phyloP scores from a whole-genome alignment of 2,113 vertebrate species.

The Strix uralensis region DNA sequence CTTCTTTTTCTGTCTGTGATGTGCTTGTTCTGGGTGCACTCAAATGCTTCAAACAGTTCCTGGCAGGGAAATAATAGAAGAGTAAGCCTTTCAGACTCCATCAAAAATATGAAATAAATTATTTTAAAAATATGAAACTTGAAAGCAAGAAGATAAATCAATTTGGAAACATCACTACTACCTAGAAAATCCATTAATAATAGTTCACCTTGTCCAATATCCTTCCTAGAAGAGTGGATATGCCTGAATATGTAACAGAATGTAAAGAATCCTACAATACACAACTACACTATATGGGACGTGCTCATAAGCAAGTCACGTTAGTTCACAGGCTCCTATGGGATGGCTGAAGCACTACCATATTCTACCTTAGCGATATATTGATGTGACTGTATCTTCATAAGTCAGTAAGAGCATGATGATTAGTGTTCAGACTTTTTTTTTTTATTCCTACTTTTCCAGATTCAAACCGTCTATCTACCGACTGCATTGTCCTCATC shows the following conservation, averaged over 20 bases:
- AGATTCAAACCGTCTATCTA: not conserved
- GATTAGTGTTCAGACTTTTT: not conserved
- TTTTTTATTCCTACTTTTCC: not conserved
- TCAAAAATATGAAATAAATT: not conserved
- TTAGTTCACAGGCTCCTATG: not conserved
- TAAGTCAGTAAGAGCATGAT: not conserved
- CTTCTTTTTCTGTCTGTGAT: slow-evolving; percentile 28
- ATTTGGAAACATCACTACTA: not conserved
- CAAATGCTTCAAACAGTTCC: slow-evolving; percentile 85
- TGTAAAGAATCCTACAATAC: not conserved
- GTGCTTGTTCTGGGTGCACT: slow-evolving; percentile 45
- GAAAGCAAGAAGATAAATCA: not conserved
- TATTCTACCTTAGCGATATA: not conserved
- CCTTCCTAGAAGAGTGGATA: not conserved
- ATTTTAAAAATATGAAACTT: not conserved
- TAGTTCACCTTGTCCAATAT: not conserved
- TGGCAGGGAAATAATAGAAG: slow-evolving; percentile 48
- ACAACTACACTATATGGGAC: not conserved
- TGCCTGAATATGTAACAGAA: not conserved
- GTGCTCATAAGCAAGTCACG: not conserved
- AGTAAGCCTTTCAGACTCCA: not conserved
- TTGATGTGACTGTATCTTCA: not conserved
- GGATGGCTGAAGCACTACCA: not conserved
- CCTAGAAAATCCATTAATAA: not conserved
- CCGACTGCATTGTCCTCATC: not conserved